phyloP scores from a whole-genome alignment of 1,140 invertebrate genomes.

The Zophobas atratus region DNA sequence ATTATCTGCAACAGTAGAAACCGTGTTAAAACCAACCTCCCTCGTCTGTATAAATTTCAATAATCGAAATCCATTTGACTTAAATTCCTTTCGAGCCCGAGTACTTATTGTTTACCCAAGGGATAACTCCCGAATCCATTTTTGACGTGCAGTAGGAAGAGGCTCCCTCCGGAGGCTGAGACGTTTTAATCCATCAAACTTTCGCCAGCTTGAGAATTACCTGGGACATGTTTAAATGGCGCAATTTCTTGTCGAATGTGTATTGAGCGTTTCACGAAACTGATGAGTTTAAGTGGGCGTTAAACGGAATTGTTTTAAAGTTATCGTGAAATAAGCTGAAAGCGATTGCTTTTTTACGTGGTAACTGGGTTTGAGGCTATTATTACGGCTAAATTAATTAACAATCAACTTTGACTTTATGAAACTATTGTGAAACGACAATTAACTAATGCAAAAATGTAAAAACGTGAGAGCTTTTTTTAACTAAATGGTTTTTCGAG shows the following conservation, averaged over 20 bases:
- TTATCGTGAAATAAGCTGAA: too few relatives aligned
- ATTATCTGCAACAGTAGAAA: slow-evolving; percentile 63
- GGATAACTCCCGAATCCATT: slow-evolving; percentile 11
- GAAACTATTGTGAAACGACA: too few relatives aligned
- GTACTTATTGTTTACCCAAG: slow-evolving; percentile 26
- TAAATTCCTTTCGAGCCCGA: slow-evolving; percentile 2
- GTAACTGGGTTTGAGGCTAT: too few relatives aligned
- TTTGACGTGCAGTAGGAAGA: neutral
- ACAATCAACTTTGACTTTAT: too few relatives aligned
- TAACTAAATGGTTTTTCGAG: too few relatives aligned
- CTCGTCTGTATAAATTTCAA: slow-evolving; percentile 13
- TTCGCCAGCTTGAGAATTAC: neutral
- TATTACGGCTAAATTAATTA: too few relatives aligned
- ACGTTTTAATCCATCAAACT: neutral
- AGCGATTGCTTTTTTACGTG: too few relatives aligned
- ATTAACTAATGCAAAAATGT: too few relatives aligned
- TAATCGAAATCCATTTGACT: slow-evolving; percentile 13
- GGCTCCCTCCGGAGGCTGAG: neutral
- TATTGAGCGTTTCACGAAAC: neutral
- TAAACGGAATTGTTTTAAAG: too few relatives aligned
- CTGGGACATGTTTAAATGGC: neutral
- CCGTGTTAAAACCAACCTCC: neutral
- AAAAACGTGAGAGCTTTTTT: too few relatives aligned
- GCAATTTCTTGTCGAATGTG: neutral
- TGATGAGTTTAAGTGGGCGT: too few relatives aligned